Evolutionary conservation across 2,113 vertebrate genomes (phyloP).

Genomic region (Tenrec ecaudatus): DNA sequence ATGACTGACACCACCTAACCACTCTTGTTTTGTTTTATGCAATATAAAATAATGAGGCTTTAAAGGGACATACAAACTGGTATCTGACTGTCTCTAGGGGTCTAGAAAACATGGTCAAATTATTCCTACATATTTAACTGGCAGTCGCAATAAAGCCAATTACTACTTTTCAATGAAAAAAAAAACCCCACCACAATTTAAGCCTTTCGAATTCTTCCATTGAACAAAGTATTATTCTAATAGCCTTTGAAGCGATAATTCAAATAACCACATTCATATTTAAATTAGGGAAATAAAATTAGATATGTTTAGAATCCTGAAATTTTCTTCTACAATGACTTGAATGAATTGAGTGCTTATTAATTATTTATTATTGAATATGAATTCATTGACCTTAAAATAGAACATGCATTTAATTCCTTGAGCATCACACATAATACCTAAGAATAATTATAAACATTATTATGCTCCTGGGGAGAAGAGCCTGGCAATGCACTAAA

Average conservation of each 20-base stretch:
- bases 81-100: background rate
- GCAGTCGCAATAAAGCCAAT: slow-evolving; percentile 11
- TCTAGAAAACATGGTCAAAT: slow-evolving; percentile 30
- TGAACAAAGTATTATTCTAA: slow-evolving; percentile 37
- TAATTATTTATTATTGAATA: background rate
- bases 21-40: no score
- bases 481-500: slow-evolving; percentile 14
- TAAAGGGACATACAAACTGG: background rate
- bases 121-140: slow-evolving; percentile 49
- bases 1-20: no score
- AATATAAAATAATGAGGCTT: slow-evolving; percentile 49
- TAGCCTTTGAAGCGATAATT: slow-evolving; percentile 16
- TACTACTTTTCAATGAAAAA: slow-evolving; percentile 44
- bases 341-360: background rate
- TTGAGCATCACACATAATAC: background rate
- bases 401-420: slow-evolving; percentile 36
- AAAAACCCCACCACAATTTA: background rate
- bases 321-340: background rate
- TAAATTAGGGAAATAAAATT: slow-evolving; percentile 51
- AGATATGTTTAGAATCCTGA: slow-evolving; percentile 17
- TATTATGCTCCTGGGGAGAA: slow-evolving; percentile 9
- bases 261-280: slow-evolving; percentile 28
- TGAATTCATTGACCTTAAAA: slow-evolving; percentile 43
- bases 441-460: slow-evolving; percentile 19
- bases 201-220: slow-evolving; percentile 2